These are phyloP conservation scores for Lordiphosa fenestrarum DNA, from an alignment of 2,888 invertebrate genomes.

Conservation along the genomic window DNA sequence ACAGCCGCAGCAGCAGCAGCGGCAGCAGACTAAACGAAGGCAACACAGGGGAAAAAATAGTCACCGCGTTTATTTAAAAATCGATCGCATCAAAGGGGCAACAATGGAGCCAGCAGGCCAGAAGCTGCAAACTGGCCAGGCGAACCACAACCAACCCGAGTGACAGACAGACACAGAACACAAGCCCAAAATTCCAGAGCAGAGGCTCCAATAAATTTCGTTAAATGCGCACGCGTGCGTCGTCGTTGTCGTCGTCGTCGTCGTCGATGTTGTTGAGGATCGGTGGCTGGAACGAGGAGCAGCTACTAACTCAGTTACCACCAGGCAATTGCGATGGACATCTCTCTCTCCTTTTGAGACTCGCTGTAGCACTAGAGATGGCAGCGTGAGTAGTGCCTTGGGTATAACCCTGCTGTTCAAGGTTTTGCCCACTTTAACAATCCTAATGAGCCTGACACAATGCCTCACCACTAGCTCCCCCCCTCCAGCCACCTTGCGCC, in stretches of 20 bases:
- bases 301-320: conserved; percentile 71
- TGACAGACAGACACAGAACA: conserved; percentile 74
- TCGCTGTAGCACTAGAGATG: conserved; percentile 29
- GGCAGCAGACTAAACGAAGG: conserved; percentile 5
- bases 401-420: too few relatives aligned
- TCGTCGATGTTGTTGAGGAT: conserved; percentile 24
- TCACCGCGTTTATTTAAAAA: conserved; percentile 58
- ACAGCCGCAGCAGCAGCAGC: conserved; percentile 31
- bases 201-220: conserved; percentile 77
- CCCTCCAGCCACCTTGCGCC: conserved; percentile 38
- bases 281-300: conserved; percentile 28
- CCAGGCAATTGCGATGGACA: conserved; percentile 66
- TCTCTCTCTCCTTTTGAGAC: conserved; percentile 56
- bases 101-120: conserved; percentile 47
- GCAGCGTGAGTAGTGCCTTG: conserved; percentile 8
- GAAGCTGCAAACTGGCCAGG: conserved; percentile 21
- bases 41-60: conserved; percentile 29
- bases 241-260: conserved; percentile 22
- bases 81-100: conserved; percentile 65
- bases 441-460: background rate
- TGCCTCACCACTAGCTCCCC: conserved; percentile 2
- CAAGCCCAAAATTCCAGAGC: conserved; percentile 74
- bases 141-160: conserved; percentile 37
- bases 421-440: too few relatives aligned
- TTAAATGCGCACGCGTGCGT: conserved; percentile 78